Evolutionary conservation across 64 coral and sea anemone species (phyloP).

Genomic region (Anthopleura sola): DNA sequence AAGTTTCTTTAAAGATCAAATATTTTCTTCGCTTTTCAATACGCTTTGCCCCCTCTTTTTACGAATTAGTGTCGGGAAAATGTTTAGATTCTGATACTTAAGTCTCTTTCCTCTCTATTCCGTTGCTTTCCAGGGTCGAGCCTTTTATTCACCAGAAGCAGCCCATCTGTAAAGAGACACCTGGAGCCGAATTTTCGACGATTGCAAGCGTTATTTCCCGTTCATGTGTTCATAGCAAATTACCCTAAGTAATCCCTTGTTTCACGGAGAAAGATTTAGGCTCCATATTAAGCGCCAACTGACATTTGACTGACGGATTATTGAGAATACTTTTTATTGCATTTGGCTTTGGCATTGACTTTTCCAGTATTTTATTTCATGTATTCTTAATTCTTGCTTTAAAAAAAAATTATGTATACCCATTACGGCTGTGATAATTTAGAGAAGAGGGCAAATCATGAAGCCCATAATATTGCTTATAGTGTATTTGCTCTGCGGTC

Average conservation of each 20-base stretch:
- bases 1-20: not conserved
- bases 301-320: not conserved
- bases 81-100: not conserved
- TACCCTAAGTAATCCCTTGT: slow-evolving; percentile 3
- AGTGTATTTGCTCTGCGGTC: not conserved
- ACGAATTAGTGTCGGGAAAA: not conserved
- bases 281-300: not conserved
- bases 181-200: not conserved
- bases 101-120: not conserved
- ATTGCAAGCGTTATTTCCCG: slow-evolving; percentile 1
- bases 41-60: not conserved
- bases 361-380: not conserved
- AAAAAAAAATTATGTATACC: not conserved
- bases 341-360: not conserved
- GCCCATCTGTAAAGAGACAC: not conserved
- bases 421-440: too few species aligned
- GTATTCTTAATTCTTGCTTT: not conserved
- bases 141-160: not conserved
- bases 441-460: not conserved
- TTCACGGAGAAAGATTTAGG: not conserved
- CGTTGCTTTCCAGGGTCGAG: not conserved
- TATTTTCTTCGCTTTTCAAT: slow-evolving; percentile 10
- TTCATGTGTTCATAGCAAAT: not conserved
- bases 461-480: not conserved
- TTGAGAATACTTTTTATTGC: not conserved